Base-by-base conservation (phyloP, 2,113 vertebrate genomes). In the Aegithalos caudatus region DNA sequence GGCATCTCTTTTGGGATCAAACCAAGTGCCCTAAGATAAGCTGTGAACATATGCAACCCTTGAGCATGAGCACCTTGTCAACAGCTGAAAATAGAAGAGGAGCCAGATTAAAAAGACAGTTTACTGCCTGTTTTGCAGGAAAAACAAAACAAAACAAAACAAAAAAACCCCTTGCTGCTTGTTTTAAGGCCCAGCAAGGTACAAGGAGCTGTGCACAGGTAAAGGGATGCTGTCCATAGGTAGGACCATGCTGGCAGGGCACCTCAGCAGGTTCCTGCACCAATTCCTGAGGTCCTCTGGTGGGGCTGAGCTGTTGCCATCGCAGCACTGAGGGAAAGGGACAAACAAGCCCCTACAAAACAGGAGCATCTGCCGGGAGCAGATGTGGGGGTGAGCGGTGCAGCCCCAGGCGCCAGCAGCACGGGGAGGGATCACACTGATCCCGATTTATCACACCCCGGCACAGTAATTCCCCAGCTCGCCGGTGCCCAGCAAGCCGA, bases 391-490 rank as follows among this genome's bases (percentile, higher is more conserved):
- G 47, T 0, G 6, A 72, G 76, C 0, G 9, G 44, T 60, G 62
- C 20, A 25, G 77, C 67, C 76, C 44, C 50, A 38, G 96, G 94
- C 70, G 66, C 85, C 92, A 94, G 84, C 69, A 93, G 92, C 14
- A 9, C 11, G 1, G 67, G 69, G 16, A 50, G 81, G 81, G 82
- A 94, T 96, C 89, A 96, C 38, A 7, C 53, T 95, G 94, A 97
- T 97, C 96, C 95, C 12, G 69, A 94, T 96, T 97, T 97, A 97
- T 97, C 95, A 95, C 96, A 95, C 95, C 80, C 95, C 21, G 1
- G 91, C 65, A 84, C 28, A 85, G 91, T 94, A 94, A 94, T 90
- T 84, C 96, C 91, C 56, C 67, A 92, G 95, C 82, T 92, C 3
- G 88, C 50, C 28, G 1, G 84, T 54, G 86, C 56, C 86, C 28